Evolutionary conservation across 1,140 invertebrate species (phyloP), one percentile per base, ranked within the genome.

Genomic region (Holotrichia oblita): DNA sequence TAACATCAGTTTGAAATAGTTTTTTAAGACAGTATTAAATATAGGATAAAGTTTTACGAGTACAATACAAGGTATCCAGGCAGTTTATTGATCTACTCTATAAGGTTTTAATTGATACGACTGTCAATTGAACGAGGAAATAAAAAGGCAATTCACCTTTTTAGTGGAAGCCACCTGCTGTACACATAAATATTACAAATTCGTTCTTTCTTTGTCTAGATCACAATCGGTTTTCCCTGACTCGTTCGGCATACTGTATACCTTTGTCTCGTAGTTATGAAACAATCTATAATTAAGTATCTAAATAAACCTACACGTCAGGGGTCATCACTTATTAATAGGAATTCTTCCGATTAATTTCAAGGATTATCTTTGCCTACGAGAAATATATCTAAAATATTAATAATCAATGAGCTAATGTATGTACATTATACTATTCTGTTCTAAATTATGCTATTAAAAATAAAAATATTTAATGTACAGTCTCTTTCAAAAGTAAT

Each of bases 101-200:
- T n/a, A 55, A 55, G 48, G 48, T 55, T 55, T 55, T 55, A 55
- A 55, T 55, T 55, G 48, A n/a, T 55, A 55, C 48, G 48, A 55
- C 48, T 6, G 48, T n/a, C 48, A 55, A 55, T 55, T 55, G 48
- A 55, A 55, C 48, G 14, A 55, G 48, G 48, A 55, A 55, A 55
- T 55, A 55, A 55, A 55, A 55, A 55, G 48, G 48, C 48, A 55
- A 55, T 55, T 55, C 48, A 55, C 48, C 48, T 55, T 17, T 55
- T 55, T 55, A 55, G 14, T 55, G 48, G 48, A 55, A 55, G 48
- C 48, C 48, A 55, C 48, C 48, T 55, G 48, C 48, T 55, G 48
- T 55, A 55, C 48, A n/a, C 48, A n/a, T 55, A 55, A 55, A 55
- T 55, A 55, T 55, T 55, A 55, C 48, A 55, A 55, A 55, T 55